A percentile compares a stretch with the other conserved stretches of the same genome.
Conservation (phyloP, 2,888 invertebrate species). For the Deroplatys truncata region DNA sequence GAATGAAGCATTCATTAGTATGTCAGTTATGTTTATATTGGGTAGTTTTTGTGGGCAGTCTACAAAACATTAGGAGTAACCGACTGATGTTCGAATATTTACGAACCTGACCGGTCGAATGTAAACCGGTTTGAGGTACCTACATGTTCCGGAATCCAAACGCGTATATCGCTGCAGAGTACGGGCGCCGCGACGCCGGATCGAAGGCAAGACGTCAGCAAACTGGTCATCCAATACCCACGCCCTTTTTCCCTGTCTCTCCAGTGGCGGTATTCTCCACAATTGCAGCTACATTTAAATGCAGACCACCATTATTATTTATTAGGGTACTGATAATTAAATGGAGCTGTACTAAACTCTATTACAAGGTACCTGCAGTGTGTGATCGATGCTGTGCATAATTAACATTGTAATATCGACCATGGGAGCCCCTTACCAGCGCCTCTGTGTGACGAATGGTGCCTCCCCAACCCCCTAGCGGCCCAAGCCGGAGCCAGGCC, state of each 20-base stretch:
- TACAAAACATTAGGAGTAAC: too few relatives aligned
- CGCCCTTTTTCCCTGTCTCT: neutral
- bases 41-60: too few relatives aligned
- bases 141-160: neutral
- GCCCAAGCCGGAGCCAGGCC: neutral
- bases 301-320: constrained; percentile 30
- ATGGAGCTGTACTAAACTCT: constrained; percentile 32
- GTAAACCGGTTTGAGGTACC: too few relatives aligned
- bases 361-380: constrained; percentile 24
- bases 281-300: constrained; percentile 9
- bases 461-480: neutral
- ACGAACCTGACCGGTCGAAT: too few relatives aligned
- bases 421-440: constrained; percentile 27
- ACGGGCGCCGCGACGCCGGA: neutral
- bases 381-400: constrained; percentile 45
- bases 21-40: too few relatives aligned
- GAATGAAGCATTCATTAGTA: too few relatives aligned
- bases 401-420: constrained; percentile 47
- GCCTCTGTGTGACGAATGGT: constrained; percentile 12
- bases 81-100: too few relatives aligned
- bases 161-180: neutral
- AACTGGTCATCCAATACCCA: neutral
- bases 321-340: constrained; percentile 33
- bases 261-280: neutral
- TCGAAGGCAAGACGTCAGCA: neutral